Percentiles rank a stretch among this genome's conserved stretches.
Evolutionary conservation across 2,888 invertebrate species (phyloP).

Genomic region (Gastrophysa polygoni): DNA sequence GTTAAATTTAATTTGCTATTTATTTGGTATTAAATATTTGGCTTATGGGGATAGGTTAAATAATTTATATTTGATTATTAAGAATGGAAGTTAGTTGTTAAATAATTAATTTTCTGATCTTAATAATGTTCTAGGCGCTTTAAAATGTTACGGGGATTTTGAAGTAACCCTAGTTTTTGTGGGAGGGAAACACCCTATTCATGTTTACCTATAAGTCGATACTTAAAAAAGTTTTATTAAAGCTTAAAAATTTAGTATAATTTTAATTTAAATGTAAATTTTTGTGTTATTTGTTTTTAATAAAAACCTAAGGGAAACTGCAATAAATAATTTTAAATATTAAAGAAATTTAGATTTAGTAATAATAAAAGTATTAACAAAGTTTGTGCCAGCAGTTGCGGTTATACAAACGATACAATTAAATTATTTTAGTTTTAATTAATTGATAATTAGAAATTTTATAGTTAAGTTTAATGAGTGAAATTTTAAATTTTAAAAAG

Average conservation of each 20-base stretch:
- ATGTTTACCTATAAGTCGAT: background rate
- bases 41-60: too few relatives aligned
- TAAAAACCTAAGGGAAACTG: conserved; percentile 10
- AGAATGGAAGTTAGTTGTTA: too few relatives aligned
- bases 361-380: conserved; percentile 65
- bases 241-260: conserved; percentile 59
- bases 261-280: conserved; percentile 65
- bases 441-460: conserved; percentile 52
- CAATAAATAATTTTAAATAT: conserved; percentile 64
- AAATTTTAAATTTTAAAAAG: conserved; percentile 63
- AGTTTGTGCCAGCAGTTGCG: conserved; percentile 75
- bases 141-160: too few relatives aligned
- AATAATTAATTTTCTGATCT: too few relatives aligned
- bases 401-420: conserved; percentile 66
- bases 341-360: conserved; percentile 68
- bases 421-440: conserved; percentile 52
- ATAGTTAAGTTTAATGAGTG: conserved; percentile 62
- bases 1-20: too few relatives aligned
- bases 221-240: conserved; percentile 59
- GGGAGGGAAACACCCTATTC: background rate
- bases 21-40: too few relatives aligned
- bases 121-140: too few relatives aligned
- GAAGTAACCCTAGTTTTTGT: too few relatives aligned
- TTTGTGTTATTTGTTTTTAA: conserved; percentile 52
- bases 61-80: too few relatives aligned